phyloP scores from a whole-genome alignment of 2,113 vertebrate species.

The Pelodiscus sinensis region DNA sequence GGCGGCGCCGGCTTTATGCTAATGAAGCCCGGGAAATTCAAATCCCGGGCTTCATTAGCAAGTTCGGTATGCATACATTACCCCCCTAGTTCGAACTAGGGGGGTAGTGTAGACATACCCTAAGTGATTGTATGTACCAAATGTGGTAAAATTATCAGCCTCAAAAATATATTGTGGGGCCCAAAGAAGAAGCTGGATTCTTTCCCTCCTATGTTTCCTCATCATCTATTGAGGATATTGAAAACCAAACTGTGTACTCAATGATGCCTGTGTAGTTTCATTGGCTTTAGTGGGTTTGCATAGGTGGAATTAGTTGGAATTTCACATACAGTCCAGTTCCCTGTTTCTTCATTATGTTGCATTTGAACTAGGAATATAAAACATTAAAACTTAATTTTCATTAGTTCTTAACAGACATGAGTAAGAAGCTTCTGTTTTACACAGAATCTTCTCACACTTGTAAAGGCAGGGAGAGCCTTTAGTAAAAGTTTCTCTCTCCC shows the following conservation, averaged over 20 bases:
- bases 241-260: accelerated
- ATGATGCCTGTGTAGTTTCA: not conserved
- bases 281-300: not conserved
- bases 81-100: no score
- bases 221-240: not conserved
- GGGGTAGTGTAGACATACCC: no score
- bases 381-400: not conserved
- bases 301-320: not conserved
- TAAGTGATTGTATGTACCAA: not conserved
- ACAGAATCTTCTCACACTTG: not conserved
- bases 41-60: no score
- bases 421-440: not conserved
- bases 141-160: not conserved
- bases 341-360: not conserved
- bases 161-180: not conserved
- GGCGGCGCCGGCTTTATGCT: no score
- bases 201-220: not conserved
- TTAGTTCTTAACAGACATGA: not conserved
- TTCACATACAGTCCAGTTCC: not conserved
- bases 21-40: no score
- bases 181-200: not conserved
- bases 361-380: not conserved
- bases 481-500: not conserved
- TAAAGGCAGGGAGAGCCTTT: not conserved
- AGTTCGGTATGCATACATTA: no score